phyloP scores from a whole-genome alignment of 2,888 invertebrate genomes.

The Habroteleia sp. region DNA sequence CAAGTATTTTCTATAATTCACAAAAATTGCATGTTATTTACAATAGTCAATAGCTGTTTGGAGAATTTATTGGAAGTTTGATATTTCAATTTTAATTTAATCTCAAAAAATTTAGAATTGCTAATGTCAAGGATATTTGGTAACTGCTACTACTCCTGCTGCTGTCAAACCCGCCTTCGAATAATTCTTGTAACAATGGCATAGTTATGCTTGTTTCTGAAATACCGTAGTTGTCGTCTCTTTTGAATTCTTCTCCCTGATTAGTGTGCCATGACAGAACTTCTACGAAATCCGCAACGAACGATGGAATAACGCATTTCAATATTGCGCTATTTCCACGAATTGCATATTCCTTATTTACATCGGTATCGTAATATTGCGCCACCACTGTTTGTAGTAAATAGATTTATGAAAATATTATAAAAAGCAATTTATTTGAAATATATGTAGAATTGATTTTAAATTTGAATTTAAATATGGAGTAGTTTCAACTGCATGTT shows the following conservation, averaged over 20 bases:
- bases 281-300: conserved; percentile 94
- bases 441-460: no score
- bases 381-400: conserved; percentile 85
- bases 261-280: conserved; percentile 94
- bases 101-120: no score
- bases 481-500: no score
- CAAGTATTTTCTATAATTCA: no score
- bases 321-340: conserved; percentile 93
- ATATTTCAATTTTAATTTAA: no score
- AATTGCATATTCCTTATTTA: conserved; percentile 94
- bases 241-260: conserved; percentile 85
- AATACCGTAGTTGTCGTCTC: conserved; percentile 83
- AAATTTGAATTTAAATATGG: no score
- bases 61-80: no score
- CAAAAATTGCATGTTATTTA: no score
- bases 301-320: conserved; percentile 95
- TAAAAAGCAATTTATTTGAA: no score
- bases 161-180: conserved; percentile 47
- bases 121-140: no score
- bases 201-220: not conserved
- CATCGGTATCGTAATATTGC: conserved; percentile 91
- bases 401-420: not conserved
- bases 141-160: conserved; percentile 43
- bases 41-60: no score
- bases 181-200: not conserved